phyloP scores from a whole-genome alignment of 2,113 vertebrate genomes.

The cattle (Bos taurus) region DNA sequence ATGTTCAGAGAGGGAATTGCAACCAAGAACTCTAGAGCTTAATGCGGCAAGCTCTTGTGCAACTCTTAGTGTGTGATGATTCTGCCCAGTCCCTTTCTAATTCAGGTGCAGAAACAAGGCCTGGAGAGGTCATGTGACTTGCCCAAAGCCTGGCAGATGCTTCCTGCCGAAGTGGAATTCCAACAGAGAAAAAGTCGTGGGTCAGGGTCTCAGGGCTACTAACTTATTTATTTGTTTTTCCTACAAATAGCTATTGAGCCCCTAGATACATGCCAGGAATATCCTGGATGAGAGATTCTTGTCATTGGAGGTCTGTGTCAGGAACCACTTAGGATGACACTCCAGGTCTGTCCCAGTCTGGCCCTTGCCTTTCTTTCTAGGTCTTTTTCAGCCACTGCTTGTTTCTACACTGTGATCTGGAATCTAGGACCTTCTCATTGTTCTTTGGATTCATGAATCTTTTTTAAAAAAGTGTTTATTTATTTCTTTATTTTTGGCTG shows the following conservation, averaged over 20 bases:
- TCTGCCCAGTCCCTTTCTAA: background rate
- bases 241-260: background rate
- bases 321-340: background rate
- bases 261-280: background rate
- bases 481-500: background rate
- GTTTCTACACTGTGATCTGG: background rate
- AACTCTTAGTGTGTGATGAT: no score
- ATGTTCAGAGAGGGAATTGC: background rate
- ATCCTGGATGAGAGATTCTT: background rate
- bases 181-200: background rate
- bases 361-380: background rate
- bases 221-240: background rate
- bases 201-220: background rate
- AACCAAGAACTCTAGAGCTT: background rate
- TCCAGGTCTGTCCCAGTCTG: background rate
- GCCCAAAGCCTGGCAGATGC: background rate
- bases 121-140: background rate
- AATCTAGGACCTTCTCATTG: background rate
- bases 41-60: background rate
- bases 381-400: background rate
- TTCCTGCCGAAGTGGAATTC: background rate
- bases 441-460: background rate
- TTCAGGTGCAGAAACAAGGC: background rate
- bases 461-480: rapidly evolving
- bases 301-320: background rate